Evolutionary conservation across 2,888 invertebrate genomes (phyloP), one percentile per base, ranked within the genome.

Genomic region (Panopea generosa): DNA sequence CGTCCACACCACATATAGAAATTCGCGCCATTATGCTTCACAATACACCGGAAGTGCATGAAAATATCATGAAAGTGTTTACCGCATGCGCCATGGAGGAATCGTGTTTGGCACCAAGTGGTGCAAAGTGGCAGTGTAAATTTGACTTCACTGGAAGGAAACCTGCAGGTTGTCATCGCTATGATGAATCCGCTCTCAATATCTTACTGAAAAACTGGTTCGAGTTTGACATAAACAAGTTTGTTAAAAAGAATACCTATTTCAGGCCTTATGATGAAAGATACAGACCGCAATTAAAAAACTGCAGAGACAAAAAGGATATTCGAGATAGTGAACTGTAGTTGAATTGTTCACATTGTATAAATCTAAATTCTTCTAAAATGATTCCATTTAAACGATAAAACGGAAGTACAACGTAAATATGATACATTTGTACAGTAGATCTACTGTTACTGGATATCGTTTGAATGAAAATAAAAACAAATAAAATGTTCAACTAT

Each of bases 151-250:
- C 84, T 4, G 80, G 82, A 7, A 74, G 77, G n/a, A 69, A 68
- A 18, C 85, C 86, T 60, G 90, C 88, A 7, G 73, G 81, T 26
- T 92, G 92, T 63, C 92, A 93, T 77, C 69, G 90, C 11, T 92
- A 85, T 59, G 91, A 92, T 60, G 92, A 92, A 82, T 91, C 92
- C 0, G 92, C 91, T 6, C 80, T 93, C 16, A 93, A 93, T 73
- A 85, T 93, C 6, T 81, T 93, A 18, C 61, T 92, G 26, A 90
- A 91, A 70, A 92, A 92, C 33, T 84, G 84, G 82, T 90, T 90
- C 70, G 53, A 87, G 56, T 92, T 87, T 77, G 87, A 92, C 47
- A 75, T 81, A 20, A 74, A 70, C 1, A 80, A 79, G 26, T 92
- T 84, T 49, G 66, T 77, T 9, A 52, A 68, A 33, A 81, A 84